Base-by-base conservation (phyloP, 1,140 invertebrate genomes). In the Micrasema minimum region DNA sequence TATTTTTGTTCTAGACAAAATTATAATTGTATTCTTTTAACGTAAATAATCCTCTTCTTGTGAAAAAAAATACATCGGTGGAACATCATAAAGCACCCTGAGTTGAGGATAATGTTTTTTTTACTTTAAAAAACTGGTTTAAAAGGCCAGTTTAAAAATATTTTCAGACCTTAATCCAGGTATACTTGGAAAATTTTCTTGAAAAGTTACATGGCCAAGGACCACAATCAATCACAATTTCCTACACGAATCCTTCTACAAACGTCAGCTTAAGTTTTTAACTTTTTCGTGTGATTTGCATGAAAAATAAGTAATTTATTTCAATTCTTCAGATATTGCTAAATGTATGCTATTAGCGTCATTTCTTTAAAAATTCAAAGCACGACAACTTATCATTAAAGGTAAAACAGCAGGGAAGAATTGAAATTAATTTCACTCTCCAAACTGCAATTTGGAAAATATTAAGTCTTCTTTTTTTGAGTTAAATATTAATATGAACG, bases 141-240 rank as follows among this genome's bases (percentile, higher is more conserved):
- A n/a, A n/a, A n/a, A n/a, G n/a, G n/a, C n/a, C n/a, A n/a, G n/a
- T n/a, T n/a, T n/a, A n/a, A n/a, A n/a, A n/a, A n/a, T n/a, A n/a
- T n/a, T n/a, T n/a, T n/a, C n/a, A 57, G n/a, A 57, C 48, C 48
- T 37, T 57, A 57, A 14, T 57, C 37, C 53, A 57, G 53, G 53
- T 31, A 35, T 57, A 31, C 37, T 57, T 35, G 53, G 23, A 18
- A 57, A 57, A 57, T 35, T 57, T n/a, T 37, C 53, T 37, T 37
- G 53, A 57, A 57, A 57, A 51, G 48, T 20, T 51, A 51, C 23
- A 35, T 16, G 31, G n/a, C 50, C 46, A 59, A 48, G 48, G 66
- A 48, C 53, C 66, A 31, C 65, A 38, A 59, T 59, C 57, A 59
- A 59, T 59, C 57, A 69, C 66, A 51, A 38, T 35, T 45, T 16